Conservation (phyloP, 2,888 invertebrate genomes). For the Mechanitis messenoides region DNA sequence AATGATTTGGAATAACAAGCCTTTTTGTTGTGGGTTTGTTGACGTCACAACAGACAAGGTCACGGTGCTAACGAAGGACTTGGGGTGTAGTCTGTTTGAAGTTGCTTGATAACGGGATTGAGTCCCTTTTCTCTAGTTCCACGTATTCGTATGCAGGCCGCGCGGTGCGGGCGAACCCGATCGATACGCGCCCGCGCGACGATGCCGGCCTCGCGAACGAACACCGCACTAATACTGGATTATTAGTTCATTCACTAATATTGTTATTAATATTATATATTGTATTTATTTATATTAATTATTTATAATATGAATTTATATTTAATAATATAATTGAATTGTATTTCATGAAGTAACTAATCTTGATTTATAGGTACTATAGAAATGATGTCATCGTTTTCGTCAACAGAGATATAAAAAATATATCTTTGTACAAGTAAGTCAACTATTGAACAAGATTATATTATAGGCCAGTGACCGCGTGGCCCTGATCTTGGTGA, state of each 20-base stretch:
- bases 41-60: conserved; percentile 56
- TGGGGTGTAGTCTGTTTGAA: conserved; percentile 56
- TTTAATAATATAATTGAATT: too few species aligned
- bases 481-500: conserved; percentile 69
- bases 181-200: conserved; percentile 75
- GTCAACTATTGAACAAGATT: conserved; percentile 48
- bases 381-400: conserved; percentile 61
- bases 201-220: conserved; percentile 46
- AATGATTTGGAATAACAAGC: conserved; percentile 16
- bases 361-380: conserved; percentile 15
- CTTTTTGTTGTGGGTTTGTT: conserved; percentile 31
- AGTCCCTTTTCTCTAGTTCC: conserved; percentile 54
- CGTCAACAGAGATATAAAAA: conserved; percentile 53
- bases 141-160: conserved; percentile 72
- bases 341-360: neutral
- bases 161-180: conserved; percentile 54
- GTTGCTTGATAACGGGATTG: conserved; percentile 64
- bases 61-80: conserved; percentile 57
- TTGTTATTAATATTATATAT: neutral
- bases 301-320: too few species aligned
- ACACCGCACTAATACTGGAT: conserved; percentile 7
- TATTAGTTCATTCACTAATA: neutral
- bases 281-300: too few species aligned
- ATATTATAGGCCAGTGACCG: conserved; percentile 54
- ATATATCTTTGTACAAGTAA: conserved; percentile 46